phyloP scores from a whole-genome alignment of 2,113 vertebrate genomes.

The Psittacara wagleri region DNA sequence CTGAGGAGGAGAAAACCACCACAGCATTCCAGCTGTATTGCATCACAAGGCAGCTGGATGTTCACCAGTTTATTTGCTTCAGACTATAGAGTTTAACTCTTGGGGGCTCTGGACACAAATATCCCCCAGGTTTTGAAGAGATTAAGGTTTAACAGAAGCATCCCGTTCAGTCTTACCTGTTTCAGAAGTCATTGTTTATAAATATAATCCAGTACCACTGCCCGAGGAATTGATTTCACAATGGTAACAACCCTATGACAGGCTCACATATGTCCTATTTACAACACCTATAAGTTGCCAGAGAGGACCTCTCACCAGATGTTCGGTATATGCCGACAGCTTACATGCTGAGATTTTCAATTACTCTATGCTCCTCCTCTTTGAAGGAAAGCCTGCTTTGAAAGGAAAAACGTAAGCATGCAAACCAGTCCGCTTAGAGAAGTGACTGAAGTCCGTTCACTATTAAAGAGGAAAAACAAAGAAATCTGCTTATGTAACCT shows the following conservation, averaged over 20 bases:
- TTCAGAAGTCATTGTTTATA: slow-evolving; percentile 47
- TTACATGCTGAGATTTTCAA: not conserved
- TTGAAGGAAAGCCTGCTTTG: not conserved
- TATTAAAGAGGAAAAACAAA: slow-evolving; percentile 48
- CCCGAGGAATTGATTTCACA: not conserved
- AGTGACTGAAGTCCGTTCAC: not conserved
- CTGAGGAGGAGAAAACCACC: not conserved
- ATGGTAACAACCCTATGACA: not conserved
- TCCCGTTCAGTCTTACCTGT: slow-evolving; percentile 26
- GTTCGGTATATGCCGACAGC: not conserved
- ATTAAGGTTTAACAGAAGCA: not conserved
- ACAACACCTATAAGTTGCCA: not conserved
- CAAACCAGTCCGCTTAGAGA: not conserved
- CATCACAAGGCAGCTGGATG: slow-evolving; percentile 53
- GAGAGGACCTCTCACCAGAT: not conserved
- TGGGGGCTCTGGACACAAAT: not conserved
- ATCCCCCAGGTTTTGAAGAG: not conserved
- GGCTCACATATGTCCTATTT: not conserved
- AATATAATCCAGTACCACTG: not conserved
- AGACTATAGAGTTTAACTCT: not conserved
- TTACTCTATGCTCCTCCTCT: slow-evolving; percentile 32
- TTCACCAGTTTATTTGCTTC: not conserved
- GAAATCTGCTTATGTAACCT: slow-evolving; percentile 60
- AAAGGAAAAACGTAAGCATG: not conserved
- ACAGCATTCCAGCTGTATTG: slow-evolving; percentile 44